Evolutionary conservation across 2,113 vertebrate genomes (phyloP).

Genomic region (Choloepus hoffmanni): DNA sequence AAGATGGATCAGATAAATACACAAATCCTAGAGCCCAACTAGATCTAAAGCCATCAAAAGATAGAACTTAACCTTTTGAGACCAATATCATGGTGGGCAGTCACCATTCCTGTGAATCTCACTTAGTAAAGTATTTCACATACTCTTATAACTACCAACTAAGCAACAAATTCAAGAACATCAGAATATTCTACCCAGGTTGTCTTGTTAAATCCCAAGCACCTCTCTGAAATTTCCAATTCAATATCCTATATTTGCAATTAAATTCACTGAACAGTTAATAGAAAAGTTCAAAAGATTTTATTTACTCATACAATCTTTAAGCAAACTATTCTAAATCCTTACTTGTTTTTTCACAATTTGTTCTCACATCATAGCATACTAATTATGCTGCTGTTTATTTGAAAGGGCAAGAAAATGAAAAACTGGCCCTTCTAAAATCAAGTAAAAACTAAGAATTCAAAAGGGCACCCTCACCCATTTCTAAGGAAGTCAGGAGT

Average conservation of each 20-base stretch:
- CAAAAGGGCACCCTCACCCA: not conserved
- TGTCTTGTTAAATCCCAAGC: not conserved
- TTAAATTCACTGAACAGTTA: not conserved
- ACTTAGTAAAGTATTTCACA: not conserved
- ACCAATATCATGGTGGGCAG: not conserved
- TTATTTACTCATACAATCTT: not conserved
- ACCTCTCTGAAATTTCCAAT: not conserved
- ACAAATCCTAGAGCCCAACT: not conserved
- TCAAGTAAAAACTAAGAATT: not conserved
- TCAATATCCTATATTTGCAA: constrained; percentile 7
- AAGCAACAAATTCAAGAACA: not conserved
- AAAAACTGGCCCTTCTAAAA: constrained; percentile 9
- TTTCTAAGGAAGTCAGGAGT: constrained; percentile 29
- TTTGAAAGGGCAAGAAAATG: constrained; percentile 33
- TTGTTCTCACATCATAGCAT: not conserved
- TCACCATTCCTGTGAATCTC: not conserved
- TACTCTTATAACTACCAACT: not conserved
- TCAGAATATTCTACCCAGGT: not conserved
- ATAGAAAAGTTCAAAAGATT: not conserved
- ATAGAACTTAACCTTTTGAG: not conserved
- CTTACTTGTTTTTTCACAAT: not conserved
- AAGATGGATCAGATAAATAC: not conserved
- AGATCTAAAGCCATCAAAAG: not conserved
- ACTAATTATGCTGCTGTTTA: constrained; percentile 31
- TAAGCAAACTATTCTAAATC: not conserved